Conservation (phyloP, 2,888 invertebrate species). For the Brenthis daphne region DNA sequence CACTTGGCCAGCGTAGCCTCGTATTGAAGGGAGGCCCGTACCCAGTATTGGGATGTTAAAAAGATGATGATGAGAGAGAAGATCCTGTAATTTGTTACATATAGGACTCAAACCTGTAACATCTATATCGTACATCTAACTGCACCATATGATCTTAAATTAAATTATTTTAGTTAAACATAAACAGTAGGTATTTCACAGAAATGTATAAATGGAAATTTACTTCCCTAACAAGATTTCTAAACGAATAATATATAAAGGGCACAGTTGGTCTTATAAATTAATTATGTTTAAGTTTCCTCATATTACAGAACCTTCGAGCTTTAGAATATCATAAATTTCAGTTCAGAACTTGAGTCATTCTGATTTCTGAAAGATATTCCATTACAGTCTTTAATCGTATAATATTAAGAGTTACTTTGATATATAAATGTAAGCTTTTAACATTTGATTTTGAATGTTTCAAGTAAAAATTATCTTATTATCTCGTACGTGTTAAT, state of each 20-base stretch:
- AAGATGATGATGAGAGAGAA: too few relatives aligned
- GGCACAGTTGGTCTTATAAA: conserved; percentile 20
- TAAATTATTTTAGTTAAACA: too few relatives aligned
- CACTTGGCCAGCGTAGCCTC: too few relatives aligned
- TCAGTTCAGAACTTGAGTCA: conserved; percentile 20
- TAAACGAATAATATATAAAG: conserved; percentile 19
- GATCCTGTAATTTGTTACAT: too few relatives aligned
- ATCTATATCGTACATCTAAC: too few relatives aligned
- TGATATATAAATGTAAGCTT: neutral
- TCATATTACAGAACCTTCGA: conserved; percentile 15
- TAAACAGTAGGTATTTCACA: neutral
- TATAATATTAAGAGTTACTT: conserved; percentile 14
- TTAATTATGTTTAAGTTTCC: conserved; percentile 27
- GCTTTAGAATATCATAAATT: conserved; percentile 20
- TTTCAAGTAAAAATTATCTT: neutral
- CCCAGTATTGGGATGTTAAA: too few relatives aligned
- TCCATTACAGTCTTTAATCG: conserved; percentile 1
- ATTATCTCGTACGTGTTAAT: neutral
- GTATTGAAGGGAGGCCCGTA: too few relatives aligned
- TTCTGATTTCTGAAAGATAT: conserved; percentile 5
- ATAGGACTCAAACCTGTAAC: too few relatives aligned
- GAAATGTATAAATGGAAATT: conserved; percentile 5
- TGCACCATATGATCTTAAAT: too few relatives aligned
- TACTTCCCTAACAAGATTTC: conserved; percentile 10
- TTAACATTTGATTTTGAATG: conserved; percentile 1